Conservation (phyloP, 1,140 invertebrate genomes). For the Rhynchophorus ferrugineus region DNA sequence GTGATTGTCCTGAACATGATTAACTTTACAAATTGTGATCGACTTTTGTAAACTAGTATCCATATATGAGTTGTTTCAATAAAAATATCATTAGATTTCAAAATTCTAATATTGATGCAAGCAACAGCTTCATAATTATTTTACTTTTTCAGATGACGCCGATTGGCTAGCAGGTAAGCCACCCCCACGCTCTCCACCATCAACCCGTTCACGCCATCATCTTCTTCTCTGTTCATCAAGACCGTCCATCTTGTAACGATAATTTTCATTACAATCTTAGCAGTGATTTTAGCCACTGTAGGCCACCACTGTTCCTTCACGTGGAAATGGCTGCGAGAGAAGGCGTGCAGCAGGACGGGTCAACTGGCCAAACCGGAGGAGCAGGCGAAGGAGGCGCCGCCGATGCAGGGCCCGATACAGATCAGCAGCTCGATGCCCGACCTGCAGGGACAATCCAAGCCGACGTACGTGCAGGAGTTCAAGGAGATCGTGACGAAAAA, state of each 20-base stretch:
- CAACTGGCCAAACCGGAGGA: background rate
- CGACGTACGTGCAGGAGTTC: conserved; percentile 63
- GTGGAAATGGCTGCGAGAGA: conserved; percentile 58
- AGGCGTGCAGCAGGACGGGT: conserved; percentile 45
- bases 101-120: too few relatives aligned
- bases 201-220: too few relatives aligned
- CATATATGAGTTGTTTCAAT: too few relatives aligned
- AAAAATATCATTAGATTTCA: too few relatives aligned
- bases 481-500: conserved; percentile 57
- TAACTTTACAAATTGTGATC: too few relatives aligned
- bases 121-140: too few relatives aligned
- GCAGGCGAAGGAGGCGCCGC: conserved; percentile 48
- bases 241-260: too few relatives aligned
- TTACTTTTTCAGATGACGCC: conserved; percentile 21
- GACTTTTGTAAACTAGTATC: too few relatives aligned
- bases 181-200: too few relatives aligned
- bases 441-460: conserved; percentile 59
- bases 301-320: conserved; percentile 63
- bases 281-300: conserved; percentile 57
- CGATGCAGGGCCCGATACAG: conserved; percentile 57
- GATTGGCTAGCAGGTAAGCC: conserved; percentile 24
- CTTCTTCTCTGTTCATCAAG: too few relatives aligned
- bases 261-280: conserved; percentile 45
- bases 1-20: too few relatives aligned
- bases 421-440: conserved; percentile 69